phyloP scores from a whole-genome alignment of 2,797 vertebrate species.

The Lithobates pipiens region DNA sequence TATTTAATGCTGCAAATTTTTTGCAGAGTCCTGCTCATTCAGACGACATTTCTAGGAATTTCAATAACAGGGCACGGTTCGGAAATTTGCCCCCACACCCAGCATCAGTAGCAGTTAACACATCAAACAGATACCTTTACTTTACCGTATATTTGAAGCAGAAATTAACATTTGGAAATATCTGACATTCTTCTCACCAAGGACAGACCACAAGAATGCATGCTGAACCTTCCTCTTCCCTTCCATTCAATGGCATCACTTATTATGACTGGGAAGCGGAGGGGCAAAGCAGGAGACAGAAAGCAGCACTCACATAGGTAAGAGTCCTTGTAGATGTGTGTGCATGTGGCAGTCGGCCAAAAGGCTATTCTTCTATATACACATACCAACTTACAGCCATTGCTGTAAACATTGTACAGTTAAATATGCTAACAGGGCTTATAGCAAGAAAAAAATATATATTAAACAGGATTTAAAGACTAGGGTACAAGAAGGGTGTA shows the following conservation, averaged over 20 bases:
- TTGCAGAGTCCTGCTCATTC: too few relatives aligned
- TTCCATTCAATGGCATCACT: background rate
- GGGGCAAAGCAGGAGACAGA: background rate
- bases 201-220: background rate
- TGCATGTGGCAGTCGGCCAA: conserved; percentile 23
- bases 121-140: background rate
- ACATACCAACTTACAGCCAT: conserved; percentile 35
- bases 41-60: too few relatives aligned
- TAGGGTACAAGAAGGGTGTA: too few relatives aligned
- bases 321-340: background rate
- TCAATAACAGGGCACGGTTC: background rate
- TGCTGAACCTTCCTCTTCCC: background rate
- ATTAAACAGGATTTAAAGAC: background rate
- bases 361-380: conserved; percentile 28
- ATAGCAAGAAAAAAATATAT: background rate
- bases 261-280: background rate
- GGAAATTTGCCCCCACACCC: background rate
- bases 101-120: background rate
- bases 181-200: background rate
- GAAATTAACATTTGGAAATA: background rate
- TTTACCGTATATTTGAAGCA: background rate
- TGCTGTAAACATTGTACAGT: conserved; percentile 29
- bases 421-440: conserved; percentile 4
- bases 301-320: conserved; percentile 12
- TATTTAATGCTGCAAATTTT: too few relatives aligned